These are phyloP conservation scores for Daptonema setosum DNA, from an alignment of 2,888 invertebrate genomes.

Conservation along the genomic window DNA sequence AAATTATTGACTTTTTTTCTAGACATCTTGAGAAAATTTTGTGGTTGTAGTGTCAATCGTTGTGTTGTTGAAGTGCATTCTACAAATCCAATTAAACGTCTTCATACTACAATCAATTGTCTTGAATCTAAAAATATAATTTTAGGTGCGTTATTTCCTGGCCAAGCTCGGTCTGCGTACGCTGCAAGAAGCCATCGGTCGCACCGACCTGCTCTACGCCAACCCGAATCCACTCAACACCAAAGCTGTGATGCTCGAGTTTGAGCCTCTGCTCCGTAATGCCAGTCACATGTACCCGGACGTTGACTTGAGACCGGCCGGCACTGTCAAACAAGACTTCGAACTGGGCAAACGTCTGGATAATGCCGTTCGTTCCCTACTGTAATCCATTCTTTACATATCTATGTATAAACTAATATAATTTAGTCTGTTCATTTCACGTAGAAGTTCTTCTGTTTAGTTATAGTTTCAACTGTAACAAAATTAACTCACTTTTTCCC, in stretches of 20 bases:
- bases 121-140: too few relatives aligned
- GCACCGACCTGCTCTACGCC: constrained; percentile 63
- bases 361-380: constrained; percentile 37
- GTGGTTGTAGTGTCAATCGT: too few relatives aligned
- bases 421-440: too few relatives aligned
- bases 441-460: too few relatives aligned
- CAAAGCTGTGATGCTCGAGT: constrained; percentile 64
- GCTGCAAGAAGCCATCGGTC: constrained; percentile 61
- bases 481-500: constrained; percentile 28
- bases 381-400: too few relatives aligned
- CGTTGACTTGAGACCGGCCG: neutral
- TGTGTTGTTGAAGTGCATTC: too few relatives aligned
- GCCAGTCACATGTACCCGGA: constrained; percentile 71
- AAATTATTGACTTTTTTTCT: too few relatives aligned
- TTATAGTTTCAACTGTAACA: too few relatives aligned
- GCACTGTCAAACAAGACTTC: constrained; percentile 7
- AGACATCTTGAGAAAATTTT: too few relatives aligned
- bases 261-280: constrained; percentile 61
- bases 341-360: constrained; percentile 12
- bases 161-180: constrained; percentile 64
- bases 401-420: too few relatives aligned
- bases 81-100: too few relatives aligned
- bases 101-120: too few relatives aligned
- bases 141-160: constrained; percentile 58
- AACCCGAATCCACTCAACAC: constrained; percentile 45